Conservation (phyloP, 2,888 invertebrate species). For the Phragmatobia fuliginosa region DNA sequence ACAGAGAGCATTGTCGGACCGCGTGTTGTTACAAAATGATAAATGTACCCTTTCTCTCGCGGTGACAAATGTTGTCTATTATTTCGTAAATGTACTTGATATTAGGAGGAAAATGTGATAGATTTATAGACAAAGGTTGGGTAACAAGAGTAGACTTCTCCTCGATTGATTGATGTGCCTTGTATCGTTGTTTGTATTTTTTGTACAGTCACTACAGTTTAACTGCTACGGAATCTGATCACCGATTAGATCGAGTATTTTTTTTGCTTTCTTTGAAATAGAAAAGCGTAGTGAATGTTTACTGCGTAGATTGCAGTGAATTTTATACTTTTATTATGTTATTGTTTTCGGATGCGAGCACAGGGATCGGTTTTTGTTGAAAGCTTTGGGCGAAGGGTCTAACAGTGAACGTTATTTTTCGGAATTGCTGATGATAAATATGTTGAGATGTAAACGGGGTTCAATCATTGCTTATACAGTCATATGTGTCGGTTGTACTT, state of each 20-base stretch:
- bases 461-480: neutral
- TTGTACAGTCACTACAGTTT: neutral
- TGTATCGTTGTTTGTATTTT: neutral
- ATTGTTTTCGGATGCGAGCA: too few relatives aligned
- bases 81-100: slow-evolving; percentile 21
- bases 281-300: neutral
- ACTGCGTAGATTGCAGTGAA: neutral
- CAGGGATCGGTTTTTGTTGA: too few relatives aligned
- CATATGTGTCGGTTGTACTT: too few relatives aligned
- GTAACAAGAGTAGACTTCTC: neutral
- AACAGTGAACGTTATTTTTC: too few relatives aligned
- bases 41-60: slow-evolving; percentile 34
- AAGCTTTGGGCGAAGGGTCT: too few relatives aligned
- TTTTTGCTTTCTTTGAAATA: neutral
- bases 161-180: neutral
- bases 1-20: slow-evolving; percentile 48
- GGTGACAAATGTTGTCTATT: slow-evolving; percentile 24
- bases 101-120: neutral
- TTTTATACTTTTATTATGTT: neutral
- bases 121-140: slow-evolving; percentile 2
- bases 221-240: neutral
- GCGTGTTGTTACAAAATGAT: slow-evolving; percentile 41
- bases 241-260: neutral
- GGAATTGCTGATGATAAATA: too few relatives aligned
- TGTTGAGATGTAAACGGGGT: neutral